Conservation (phyloP, 2,888 invertebrate species). For the Epiblema foenella region DNA sequence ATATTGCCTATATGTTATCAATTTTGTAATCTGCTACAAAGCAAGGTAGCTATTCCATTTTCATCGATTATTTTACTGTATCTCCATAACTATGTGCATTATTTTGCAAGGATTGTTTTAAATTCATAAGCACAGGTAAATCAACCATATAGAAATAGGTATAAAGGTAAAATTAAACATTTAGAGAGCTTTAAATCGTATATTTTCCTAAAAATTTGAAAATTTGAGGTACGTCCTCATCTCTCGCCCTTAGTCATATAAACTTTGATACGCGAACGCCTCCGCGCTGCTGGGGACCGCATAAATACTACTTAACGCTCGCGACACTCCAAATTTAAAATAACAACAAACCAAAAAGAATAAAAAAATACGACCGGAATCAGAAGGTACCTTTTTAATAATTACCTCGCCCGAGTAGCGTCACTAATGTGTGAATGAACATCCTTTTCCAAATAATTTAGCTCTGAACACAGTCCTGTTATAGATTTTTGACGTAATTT, state of each 20-base stretch:
- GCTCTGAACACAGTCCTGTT: conserved; percentile 75
- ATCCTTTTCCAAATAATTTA: conserved; percentile 77
- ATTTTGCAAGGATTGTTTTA: too few species aligned
- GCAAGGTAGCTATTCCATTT: too few species aligned
- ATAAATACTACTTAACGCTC: conserved; percentile 83
- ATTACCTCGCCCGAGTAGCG: conserved; percentile 79
- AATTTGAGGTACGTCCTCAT: conserved; percentile 22
- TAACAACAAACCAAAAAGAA: conserved; percentile 59
- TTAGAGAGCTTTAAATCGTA: not conserved
- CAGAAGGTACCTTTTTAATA: conserved; percentile 76
- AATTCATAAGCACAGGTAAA: not conserved
- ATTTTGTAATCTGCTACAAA: too few species aligned
- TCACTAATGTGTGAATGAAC: conserved; percentile 80
- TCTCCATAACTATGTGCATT: too few species aligned
- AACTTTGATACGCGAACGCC: conserved; percentile 65
- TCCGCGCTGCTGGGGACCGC: conserved; percentile 78
- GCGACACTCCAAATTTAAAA: conserved; percentile 76
- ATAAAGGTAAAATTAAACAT: not conserved
- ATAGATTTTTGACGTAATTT: conserved; percentile 80
- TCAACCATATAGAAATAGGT: not conserved
- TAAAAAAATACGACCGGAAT: conserved; percentile 50
- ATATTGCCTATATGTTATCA: too few species aligned
- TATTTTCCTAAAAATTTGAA: not conserved
- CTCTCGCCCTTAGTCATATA: conserved; percentile 34
- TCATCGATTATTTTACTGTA: too few species aligned